Base-by-base conservation (phyloP, 2,888 invertebrate genomes). In the Thyatira batis region DNA sequence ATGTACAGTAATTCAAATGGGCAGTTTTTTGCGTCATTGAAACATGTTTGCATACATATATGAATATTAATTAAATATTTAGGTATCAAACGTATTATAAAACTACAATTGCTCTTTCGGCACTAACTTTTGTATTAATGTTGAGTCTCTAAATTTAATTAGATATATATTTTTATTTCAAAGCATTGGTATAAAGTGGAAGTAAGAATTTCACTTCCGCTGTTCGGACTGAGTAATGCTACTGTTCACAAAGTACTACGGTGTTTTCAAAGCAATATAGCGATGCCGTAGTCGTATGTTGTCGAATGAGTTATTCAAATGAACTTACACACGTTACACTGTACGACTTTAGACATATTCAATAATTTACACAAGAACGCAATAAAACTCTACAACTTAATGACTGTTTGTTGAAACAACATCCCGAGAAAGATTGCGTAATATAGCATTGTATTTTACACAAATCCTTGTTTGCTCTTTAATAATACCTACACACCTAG, bases 351-450 rank as follows among this genome's bases (percentile, higher is more conserved):
- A 75, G 83, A 84, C 82, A 75, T 84, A 84, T 84, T 85, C 78
- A 78, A 84, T 86, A 84, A 86, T 84, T 84, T 86, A 84, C 82
- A 78, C 80, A 69, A 75, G 72, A 76, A 72, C 66, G 71, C 67
- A 61, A 58, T 57, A 61, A 56, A 57, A 60, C 57, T 69, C 58
- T 52, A 52, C 45, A 25, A 39, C 39, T 9, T 52, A 53, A 64
- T 58, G 61, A 55, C 51, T 64, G 13, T 27, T 13, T 9, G 13
- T 9, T 46, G 13, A 11, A 17, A 8, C 17, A 39, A 39, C 39
- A 17, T 39, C 39, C 39, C 17, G 6, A 39, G 39, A 39, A 39
- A 39, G 1, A 17, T 39, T 13, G 39, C 39, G 39, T 17, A 39
- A 39, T 13, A 11, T 3, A 6, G 23, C 23, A 23, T 23, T 3